Evolutionary conservation across 2,113 vertebrate genomes (phyloP).

Genomic region (Limanda limanda): DNA sequence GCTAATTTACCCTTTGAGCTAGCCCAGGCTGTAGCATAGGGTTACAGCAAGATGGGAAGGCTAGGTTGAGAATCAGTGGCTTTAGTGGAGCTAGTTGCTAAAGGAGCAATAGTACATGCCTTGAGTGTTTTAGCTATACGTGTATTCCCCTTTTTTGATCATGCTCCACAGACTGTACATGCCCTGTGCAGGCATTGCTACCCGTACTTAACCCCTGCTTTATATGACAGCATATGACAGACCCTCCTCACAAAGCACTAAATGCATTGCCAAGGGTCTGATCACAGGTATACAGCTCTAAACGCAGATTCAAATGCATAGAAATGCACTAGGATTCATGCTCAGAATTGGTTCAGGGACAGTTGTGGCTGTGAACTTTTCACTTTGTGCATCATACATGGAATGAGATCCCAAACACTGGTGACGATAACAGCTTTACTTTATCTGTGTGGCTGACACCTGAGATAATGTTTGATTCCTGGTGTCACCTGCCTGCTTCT

Average conservation of each 20-base stretch:
- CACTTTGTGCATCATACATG: neutral
- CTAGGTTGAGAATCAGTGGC: slow-evolving; percentile 23
- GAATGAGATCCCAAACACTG: neutral
- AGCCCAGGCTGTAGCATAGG: slow-evolving; percentile 22
- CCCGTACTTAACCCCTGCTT: neutral
- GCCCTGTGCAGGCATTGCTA: slow-evolving; percentile 17
- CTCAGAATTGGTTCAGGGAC: neutral
- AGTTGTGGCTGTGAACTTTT: neutral
- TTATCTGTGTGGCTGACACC: neutral
- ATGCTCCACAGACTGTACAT: neutral
- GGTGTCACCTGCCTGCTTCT: neutral
- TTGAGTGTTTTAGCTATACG: neutral
- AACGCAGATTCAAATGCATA: neutral
- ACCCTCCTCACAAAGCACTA: neutral
- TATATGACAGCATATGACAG: neutral
- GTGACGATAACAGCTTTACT: neutral
- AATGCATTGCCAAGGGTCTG: neutral
- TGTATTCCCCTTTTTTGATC: neutral
- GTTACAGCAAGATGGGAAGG: slow-evolving; percentile 25
- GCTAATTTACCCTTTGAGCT: slow-evolving; percentile 32
- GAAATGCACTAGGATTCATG: neutral
- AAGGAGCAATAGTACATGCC: slow-evolving; percentile 1
- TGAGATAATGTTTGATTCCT: neutral
- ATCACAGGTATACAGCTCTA: neutral
- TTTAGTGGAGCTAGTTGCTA: slow-evolving; percentile 11